Conservation (phyloP, 1,140 invertebrate genomes). For the Nixonia krombeini region DNA sequence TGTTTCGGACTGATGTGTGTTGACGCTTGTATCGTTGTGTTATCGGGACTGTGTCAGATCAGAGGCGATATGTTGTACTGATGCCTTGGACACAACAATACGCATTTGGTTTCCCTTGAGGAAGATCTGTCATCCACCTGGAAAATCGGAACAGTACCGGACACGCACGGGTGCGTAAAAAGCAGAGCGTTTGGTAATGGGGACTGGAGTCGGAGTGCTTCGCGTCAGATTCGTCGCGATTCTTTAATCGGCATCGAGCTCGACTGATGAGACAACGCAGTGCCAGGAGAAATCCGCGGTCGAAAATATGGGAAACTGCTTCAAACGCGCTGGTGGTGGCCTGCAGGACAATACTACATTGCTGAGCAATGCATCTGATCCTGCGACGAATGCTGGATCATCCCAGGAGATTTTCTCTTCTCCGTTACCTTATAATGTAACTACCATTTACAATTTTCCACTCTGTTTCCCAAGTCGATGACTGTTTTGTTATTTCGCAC, state of each 20-base stretch:
- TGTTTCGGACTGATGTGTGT: background rate
- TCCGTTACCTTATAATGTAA: constrained; percentile 72
- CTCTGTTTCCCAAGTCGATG: too few species aligned
- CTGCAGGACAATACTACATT: constrained; percentile 74
- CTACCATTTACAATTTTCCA: background rate
- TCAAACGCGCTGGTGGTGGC: constrained; percentile 68
- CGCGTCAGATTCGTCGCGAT: background rate
- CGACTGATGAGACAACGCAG: constrained; percentile 4
- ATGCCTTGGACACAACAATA: background rate
- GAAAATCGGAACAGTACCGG: background rate
- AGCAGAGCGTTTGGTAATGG: background rate
- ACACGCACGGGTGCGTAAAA: background rate
- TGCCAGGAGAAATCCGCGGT: constrained; percentile 2
- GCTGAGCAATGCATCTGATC: constrained; percentile 68
- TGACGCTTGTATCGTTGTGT: background rate
- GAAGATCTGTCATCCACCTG: background rate
- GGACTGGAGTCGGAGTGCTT: constrained; percentile 1
- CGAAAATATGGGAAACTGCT: constrained; percentile 73
- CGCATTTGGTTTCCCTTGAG: background rate
- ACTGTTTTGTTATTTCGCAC: too few species aligned
- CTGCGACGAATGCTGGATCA: constrained; percentile 66
- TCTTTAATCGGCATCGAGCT: constrained; percentile 10
- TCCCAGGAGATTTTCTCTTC: constrained; percentile 69
- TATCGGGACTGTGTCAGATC: background rate
- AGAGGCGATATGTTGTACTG: background rate